phyloP scores from a whole-genome alignment of 2,797 vertebrate species.

The Limosa lapponica region DNA sequence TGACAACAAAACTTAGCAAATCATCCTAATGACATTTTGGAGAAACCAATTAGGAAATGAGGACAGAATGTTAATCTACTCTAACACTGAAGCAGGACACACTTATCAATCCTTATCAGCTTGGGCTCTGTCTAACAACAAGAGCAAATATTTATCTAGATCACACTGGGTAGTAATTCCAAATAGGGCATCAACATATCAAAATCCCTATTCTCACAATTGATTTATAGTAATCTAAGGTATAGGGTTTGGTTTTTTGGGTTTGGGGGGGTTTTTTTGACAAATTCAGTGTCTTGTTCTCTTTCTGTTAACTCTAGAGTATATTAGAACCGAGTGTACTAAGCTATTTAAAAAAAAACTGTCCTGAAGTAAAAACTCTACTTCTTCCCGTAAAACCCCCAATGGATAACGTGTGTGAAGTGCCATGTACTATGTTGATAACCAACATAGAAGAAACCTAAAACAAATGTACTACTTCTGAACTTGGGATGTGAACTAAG shows the following conservation, averaged over 20 bases:
- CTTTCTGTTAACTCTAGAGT: not conserved
- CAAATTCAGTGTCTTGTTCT: not conserved
- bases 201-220: not conserved
- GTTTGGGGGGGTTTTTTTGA: not conserved
- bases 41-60: slow-evolving; percentile 51
- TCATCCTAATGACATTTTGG: slow-evolving; percentile 8
- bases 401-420: rapidly evolving
- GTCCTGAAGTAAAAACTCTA: not conserved
- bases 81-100: not conserved
- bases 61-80: slow-evolving; percentile 14
- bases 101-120: slow-evolving; percentile 36
- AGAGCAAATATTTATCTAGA: slow-evolving; percentile 16
- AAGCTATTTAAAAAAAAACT: not conserved
- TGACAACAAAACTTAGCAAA: slow-evolving; percentile 19
- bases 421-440: not conserved
- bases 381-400: not conserved
- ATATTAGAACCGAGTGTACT: not conserved
- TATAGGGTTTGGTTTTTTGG: not conserved
- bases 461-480: not conserved
- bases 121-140: not conserved
- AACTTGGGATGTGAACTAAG: not conserved
- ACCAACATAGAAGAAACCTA: not conserved
- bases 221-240: not conserved
- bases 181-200: not conserved
- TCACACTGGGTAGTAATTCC: not conserved